These are phyloP conservation scores for Laticauda laticaudata DNA, from an alignment of 2,113 vertebrate genomes.

Conservation along the genomic window DNA sequence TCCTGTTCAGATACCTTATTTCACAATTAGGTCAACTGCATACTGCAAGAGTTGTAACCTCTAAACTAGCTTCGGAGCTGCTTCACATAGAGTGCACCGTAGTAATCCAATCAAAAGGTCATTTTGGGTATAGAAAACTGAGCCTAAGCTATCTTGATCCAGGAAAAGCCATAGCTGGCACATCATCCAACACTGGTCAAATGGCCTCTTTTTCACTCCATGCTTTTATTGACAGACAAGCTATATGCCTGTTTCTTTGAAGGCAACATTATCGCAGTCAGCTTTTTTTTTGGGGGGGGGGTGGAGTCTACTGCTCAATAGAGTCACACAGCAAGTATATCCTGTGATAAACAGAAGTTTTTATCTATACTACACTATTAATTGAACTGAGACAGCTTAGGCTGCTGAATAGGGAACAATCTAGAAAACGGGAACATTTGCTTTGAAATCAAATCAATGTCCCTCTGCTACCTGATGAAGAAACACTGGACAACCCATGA, in stretches of 20 bases:
- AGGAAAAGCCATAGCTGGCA: background rate
- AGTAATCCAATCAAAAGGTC: background rate
- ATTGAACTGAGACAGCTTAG: slow-evolving; percentile 29
- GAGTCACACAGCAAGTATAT: slow-evolving; percentile 62
- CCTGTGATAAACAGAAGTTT: slow-evolving; percentile 59
- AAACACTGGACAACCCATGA: background rate
- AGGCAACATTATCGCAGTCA: background rate
- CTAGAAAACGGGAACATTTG: background rate
- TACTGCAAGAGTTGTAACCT: background rate
- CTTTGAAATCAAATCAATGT: background rate
- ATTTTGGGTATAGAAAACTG: background rate
- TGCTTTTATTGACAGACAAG: background rate
- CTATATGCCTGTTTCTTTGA: background rate
- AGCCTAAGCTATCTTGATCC: background rate
- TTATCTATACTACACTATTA: slow-evolving; percentile 53
- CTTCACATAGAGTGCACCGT: background rate
- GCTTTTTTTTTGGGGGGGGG: background rate
- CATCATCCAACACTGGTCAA: background rate
- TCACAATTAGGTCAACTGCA: background rate
- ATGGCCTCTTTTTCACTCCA: background rate
- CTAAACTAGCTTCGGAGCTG: background rate
- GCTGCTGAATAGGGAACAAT: background rate
- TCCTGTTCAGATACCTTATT: background rate
- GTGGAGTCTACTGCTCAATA: slow-evolving; percentile 50
- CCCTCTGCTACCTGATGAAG: background rate